Percentiles rank a stretch among this genome's conserved stretches.
Evolutionary conservation across 1,140 invertebrate genomes (phyloP).

Genomic region (Cotesia chilonis): DNA sequence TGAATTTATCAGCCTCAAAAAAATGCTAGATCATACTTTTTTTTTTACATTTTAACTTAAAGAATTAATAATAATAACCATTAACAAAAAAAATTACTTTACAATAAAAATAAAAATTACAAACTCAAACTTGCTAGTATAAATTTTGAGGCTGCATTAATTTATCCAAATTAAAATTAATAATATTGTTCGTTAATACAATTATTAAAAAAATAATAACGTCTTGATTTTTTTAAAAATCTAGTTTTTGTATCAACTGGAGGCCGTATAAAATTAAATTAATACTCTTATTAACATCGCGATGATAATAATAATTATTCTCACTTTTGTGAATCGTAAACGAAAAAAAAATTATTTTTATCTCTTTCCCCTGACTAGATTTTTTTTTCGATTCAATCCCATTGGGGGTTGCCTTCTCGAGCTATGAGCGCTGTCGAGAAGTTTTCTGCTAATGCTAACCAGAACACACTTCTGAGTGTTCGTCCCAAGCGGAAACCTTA

Average conservation of each 20-base stretch:
- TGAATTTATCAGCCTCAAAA: too few relatives aligned
- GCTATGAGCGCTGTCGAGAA: background rate
- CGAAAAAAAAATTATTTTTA: background rate
- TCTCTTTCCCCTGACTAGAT: conserved; percentile 8
- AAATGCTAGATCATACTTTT: too few relatives aligned
- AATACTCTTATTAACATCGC: background rate
- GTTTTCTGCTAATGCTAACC: conserved; percentile 65
- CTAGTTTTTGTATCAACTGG: background rate
- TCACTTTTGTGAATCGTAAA: background rate
- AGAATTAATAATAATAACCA: too few relatives aligned
- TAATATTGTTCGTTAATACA: too few relatives aligned
- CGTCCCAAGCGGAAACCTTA: conserved; percentile 83
- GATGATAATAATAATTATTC: background rate
- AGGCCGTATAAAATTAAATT: conserved; percentile 9
- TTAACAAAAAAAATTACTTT: too few relatives aligned
- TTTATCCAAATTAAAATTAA: too few relatives aligned
- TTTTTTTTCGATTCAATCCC: background rate
- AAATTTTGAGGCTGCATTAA: too few relatives aligned
- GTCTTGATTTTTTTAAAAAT: too few relatives aligned
- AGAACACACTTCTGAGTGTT: conserved; percentile 83
- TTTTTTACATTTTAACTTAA: too few relatives aligned
- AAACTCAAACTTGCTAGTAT: too few relatives aligned
- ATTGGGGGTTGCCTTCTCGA: background rate
- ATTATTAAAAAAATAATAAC: too few relatives aligned
- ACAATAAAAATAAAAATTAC: too few relatives aligned